A percentile compares a stretch with the other conserved stretches of the same genome.
These are phyloP conservation scores for Iguana delicatissima DNA, from an alignment of 2,797 vertebrate species.

Conservation along the genomic window DNA sequence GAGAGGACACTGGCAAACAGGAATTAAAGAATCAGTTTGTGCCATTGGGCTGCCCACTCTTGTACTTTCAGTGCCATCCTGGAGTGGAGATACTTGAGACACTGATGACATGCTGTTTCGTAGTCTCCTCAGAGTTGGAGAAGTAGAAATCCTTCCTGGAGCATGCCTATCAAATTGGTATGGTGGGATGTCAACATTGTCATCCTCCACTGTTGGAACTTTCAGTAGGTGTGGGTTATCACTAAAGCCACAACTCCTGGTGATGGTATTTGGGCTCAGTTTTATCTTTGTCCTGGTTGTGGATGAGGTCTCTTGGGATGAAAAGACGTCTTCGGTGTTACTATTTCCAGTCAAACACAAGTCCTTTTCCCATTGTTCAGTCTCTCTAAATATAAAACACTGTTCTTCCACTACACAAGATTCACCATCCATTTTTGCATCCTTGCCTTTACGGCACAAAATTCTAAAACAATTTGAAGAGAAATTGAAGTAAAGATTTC, in stretches of 20 bases:
- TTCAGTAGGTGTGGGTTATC: background rate
- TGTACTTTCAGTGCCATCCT: constrained; percentile 23
- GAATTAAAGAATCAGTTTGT: background rate
- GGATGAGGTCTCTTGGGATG: background rate
- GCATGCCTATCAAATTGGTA: constrained; percentile 89
- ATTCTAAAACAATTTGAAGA: background rate
- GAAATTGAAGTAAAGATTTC: constrained; percentile 42
- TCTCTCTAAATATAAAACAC: background rate
- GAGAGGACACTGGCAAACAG: constrained; percentile 50
- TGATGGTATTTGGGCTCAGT: background rate
- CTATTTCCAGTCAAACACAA: constrained; percentile 32
- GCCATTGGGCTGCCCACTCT: constrained; percentile 28
- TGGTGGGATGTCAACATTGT: constrained; percentile 50
- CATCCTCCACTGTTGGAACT: constrained; percentile 52
- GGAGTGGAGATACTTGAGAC: constrained; percentile 56
- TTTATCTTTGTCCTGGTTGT: background rate
- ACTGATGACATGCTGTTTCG: constrained; percentile 79
- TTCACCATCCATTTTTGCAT: constrained; percentile 60
- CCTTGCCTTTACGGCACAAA: constrained; percentile 31
- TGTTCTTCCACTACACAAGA: background rate
- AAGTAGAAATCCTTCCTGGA: constrained; percentile 88
- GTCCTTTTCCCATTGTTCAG: background rate
- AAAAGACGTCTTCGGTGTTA: constrained; percentile 4
- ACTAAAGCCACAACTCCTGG: background rate
- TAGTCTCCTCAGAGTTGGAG: constrained; percentile 88